phyloP scores from a whole-genome alignment of 2,797 vertebrate species.

The Oreortyx pictus region DNA sequence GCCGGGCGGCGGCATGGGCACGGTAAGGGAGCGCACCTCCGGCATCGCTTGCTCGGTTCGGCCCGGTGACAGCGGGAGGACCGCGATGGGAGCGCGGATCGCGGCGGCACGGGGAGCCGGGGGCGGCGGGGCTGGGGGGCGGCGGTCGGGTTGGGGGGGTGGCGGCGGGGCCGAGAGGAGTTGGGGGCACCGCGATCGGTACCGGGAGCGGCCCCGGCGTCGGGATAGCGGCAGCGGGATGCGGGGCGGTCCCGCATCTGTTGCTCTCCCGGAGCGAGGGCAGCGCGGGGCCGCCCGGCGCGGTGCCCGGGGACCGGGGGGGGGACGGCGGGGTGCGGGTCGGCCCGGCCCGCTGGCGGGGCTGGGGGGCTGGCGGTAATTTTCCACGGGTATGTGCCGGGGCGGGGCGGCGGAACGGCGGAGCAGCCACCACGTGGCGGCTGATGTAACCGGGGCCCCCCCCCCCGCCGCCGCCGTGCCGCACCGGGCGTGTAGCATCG shows the following conservation, averaged over 20 bases:
- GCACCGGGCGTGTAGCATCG: slow-evolving; percentile 20
- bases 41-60: background rate
- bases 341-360: slow-evolving; percentile 37
- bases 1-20: slow-evolving; percentile 22
- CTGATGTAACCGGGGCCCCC: slow-evolving; percentile 75
- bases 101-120: background rate
- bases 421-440: slow-evolving; percentile 76
- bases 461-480: slow-evolving; percentile 9
- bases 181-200: background rate
- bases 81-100: no score
- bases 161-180: no score
- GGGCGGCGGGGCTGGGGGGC: background rate
- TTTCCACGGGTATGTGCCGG: slow-evolving; percentile 77
- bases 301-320: background rate
- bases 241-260: slow-evolving; percentile 45
- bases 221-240: background rate
- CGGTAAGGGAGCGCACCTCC: slow-evolving; percentile 17
- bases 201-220: background rate
- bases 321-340: background rate
- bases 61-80: background rate
- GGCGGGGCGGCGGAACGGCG: slow-evolving; percentile 53
- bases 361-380: slow-evolving; percentile 67
- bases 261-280: background rate
- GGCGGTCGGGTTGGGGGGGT: no score
- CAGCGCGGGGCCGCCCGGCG: background rate